Evolutionary conservation across 2,113 vertebrate genomes (phyloP), one percentile per base, ranked within the genome.

Genomic region (Psephotus haematonotus): DNA sequence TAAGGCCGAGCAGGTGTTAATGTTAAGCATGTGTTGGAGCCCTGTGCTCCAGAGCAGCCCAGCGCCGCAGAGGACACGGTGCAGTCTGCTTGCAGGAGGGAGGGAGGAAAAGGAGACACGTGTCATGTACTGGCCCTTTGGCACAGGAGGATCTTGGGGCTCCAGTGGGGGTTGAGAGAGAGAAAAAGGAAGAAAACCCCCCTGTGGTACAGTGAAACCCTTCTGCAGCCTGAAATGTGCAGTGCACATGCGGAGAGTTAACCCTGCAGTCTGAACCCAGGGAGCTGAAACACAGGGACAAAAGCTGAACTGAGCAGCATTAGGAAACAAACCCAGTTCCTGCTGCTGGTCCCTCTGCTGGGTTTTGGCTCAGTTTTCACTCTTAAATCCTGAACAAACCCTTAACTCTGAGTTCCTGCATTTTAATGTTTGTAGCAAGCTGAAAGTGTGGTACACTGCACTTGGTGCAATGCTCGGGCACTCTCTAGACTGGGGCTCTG

Each of bases 61-160:
- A 39, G 7, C 1, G 1, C 31, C 1, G 4, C 68, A 13, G 65
- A 60, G 60, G 50, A 70, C 35, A 46, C 37, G 1, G n/a, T 49
- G 52, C 65, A 57, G 46, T 88, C 87, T 93, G 82, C 85, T 74
- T 90, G 88, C 75, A 50, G 39, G 92, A 88, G 88, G 35, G 75
- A 33, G 59, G 87, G 46, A 47, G 46, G 44, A 83, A 94, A 95
- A 92, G n/a, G 90, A 92, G 90, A 93, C 79, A 39, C 57, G 80
- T 93, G 92, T 93, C 92, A 57, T 71, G 82, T n/a, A 39, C 82
- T 69, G 88, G 90, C 72, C 64, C 88, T 90, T 80, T 86, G 81
- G 70, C 64, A 78, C 92, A 92, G 88, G 86, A 92, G 93, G 86
- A 53, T 60, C 16, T 75, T 81, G 55, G 23, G 28, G 79, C 69